A percentile compares a stretch with the other conserved stretches of the same genome.
Conservation (phyloP, 2,888 invertebrate genomes). For the Dasypogon diadema region DNA sequence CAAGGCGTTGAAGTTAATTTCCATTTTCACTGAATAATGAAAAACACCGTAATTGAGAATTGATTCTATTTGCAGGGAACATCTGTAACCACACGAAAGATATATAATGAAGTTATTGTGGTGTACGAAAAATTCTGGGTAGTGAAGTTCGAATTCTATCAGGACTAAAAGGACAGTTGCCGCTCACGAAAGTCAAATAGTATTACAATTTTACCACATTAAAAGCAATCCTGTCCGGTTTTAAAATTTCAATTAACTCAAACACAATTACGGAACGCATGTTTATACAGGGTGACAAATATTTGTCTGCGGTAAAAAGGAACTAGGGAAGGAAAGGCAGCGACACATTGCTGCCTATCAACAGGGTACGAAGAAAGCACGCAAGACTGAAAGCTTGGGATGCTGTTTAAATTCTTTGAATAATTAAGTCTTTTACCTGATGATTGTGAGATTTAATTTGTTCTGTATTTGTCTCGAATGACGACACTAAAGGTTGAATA, state of each 20-base stretch:
- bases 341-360: background rate
- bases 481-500: background rate
- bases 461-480: background rate
- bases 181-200: conserved; percentile 2
- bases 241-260: conserved; percentile 27
- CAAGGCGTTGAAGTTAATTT: no score
- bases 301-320: conserved; percentile 8
- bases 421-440: conserved; percentile 23
- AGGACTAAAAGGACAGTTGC: no score
- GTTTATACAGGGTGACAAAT: conserved; percentile 12
- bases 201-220: background rate
- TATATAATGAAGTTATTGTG: no score
- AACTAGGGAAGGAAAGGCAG: background rate
- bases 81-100: no score
- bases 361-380: background rate
- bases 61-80: no score
- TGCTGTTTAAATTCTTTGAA: conserved; percentile 22
- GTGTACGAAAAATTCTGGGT: no score
- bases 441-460: background rate
- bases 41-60: no score
- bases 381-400: background rate
- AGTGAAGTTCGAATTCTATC: no score
- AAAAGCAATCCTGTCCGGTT: background rate
- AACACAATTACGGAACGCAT: conserved; percentile 26
- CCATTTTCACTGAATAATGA: no score